These are phyloP conservation scores for Pitta sordida DNA, from an alignment of 2,113 vertebrate genomes.

Conservation along the genomic window DNA sequence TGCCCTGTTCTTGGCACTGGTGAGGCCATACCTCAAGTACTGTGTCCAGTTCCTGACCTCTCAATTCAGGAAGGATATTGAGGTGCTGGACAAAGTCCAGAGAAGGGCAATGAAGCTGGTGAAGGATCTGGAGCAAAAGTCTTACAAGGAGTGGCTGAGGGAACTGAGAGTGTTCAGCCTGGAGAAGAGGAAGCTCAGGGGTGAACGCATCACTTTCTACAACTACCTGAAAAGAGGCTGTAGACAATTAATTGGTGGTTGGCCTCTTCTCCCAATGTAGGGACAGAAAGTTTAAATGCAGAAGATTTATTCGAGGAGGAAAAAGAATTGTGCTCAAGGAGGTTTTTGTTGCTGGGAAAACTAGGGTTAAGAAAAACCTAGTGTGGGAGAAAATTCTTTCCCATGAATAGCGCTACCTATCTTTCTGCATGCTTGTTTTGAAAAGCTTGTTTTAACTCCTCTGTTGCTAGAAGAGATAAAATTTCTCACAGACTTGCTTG, in stretches of 20 bases:
- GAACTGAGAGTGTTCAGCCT: background rate
- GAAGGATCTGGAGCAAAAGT: background rate
- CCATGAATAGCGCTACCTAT: too few species aligned
- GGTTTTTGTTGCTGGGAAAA: background rate
- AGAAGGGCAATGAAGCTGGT: background rate
- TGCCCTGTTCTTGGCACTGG: background rate
- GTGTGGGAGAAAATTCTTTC: too few species aligned
- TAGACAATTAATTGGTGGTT: background rate
- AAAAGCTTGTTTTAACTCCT: too few species aligned
- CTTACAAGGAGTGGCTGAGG: background rate
- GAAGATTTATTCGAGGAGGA: background rate
- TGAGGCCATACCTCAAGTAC: rapidly evolving
- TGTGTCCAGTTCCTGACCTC: background rate
- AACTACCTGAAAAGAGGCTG: background rate
- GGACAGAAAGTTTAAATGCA: background rate
- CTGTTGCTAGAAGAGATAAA: too few species aligned
- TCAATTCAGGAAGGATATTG: background rate
- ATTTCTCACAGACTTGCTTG: too few species aligned
- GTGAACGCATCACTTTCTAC: background rate
- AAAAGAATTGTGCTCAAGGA: background rate
- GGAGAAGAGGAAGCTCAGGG: background rate
- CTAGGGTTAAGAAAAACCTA: background rate
- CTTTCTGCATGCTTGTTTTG: too few species aligned
- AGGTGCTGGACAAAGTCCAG: background rate
- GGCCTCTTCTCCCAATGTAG: background rate